Evolutionary conservation across 2,797 vertebrate genomes (phyloP), one percentile per base, ranked within the genome.

Genomic region (Microctenopoma stevenorrisi): DNA sequence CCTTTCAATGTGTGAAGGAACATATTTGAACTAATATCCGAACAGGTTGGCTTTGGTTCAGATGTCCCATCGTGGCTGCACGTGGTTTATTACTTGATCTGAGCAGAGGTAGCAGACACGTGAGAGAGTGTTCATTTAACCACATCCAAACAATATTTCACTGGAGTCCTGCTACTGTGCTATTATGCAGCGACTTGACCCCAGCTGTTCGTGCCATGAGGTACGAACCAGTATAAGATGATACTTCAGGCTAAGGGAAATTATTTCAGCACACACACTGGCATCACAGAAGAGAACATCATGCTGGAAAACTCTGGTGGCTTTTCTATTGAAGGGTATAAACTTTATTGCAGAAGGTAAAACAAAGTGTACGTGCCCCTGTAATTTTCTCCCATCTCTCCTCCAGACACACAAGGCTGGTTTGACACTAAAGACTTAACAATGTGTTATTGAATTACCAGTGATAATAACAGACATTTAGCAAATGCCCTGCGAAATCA

Each of bases 371-470:
- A 73, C 38, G 74, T 70, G 66, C 79, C 79, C 75, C 86, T 92
- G 76, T 92, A 87, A 92, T 93, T 94, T 88, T 86, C 87, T 83
- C 72, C 72, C 53, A 83, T 88, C 81, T 74, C 70, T 76, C 69
- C 67, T 74, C 58, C 81, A 86, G 70, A 91, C 74, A 65, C 74
- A 85, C 74, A 63, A 53, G 66, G 63, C 64, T 59, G 30, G 14
- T 69, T 82, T 74, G 78, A 81, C 54, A 61, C 61, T 90, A 75
- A 91, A 84, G 55, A 86, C 76, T 89, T 89, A 93, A 93, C 86
- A 77, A 89, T 71, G 70, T 78, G 85, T 78, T 78, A 52, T 50
- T 86, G 61, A 86, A 75, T 77, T 56, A 68, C 73, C 47, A 13
- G 64, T 16, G 54, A 37, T 83, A 88, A 92, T 89, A 86, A 92